A percentile compares a stretch with the other conserved stretches of the same genome.
Evolutionary conservation across 2,797 vertebrate species (phyloP).

Genomic region (Acanthiza pusilla): DNA sequence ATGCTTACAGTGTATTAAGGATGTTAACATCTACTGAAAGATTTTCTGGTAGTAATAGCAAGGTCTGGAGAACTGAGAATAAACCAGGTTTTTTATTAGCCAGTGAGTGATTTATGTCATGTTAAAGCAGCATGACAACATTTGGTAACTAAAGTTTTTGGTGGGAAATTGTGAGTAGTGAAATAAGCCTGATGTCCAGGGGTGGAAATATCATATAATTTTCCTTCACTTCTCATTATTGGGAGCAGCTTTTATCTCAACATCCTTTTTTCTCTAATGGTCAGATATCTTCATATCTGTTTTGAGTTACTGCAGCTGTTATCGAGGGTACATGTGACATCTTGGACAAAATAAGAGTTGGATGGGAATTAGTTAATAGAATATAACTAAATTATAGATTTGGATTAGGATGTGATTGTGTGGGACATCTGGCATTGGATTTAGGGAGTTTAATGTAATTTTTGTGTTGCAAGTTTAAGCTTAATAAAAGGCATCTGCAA

Average conservation of each 20-base stretch:
- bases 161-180: not conserved
- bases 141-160: not conserved
- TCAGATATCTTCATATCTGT: not conserved
- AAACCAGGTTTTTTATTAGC: not conserved
- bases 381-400: not conserved
- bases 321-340: not conserved
- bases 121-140: not conserved
- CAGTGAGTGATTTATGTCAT: not conserved
- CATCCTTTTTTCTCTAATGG: not conserved
- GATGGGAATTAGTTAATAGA: not conserved
- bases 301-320: constrained; percentile 3
- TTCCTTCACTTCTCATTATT: not conserved
- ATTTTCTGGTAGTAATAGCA: not conserved
- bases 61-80: not conserved
- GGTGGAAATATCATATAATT: not conserved
- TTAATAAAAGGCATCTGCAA: not conserved
- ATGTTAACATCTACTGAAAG: not conserved
- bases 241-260: not conserved
- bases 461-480: not conserved
- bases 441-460: not conserved
- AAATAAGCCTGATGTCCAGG: not conserved
- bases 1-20: not conserved
- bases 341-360: not conserved
- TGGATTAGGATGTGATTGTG: not conserved
- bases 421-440: not conserved